Percentiles rank a stretch among this genome's conserved stretches.
These are phyloP conservation scores for Petrophora chlorosata DNA, from an alignment of 2,888 invertebrate species.

Conservation along the genomic window DNA sequence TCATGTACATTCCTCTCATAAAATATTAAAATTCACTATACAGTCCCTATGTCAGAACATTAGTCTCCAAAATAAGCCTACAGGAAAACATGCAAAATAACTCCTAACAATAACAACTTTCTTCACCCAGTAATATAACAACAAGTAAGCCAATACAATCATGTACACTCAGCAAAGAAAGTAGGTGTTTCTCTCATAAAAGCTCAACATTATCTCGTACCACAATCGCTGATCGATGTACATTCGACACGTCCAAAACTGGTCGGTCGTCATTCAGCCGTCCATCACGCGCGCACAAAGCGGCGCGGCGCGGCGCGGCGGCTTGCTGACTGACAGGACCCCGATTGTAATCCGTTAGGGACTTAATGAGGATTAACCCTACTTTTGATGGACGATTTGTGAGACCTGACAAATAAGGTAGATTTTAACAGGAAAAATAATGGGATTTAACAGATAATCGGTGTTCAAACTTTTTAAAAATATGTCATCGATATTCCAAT, in stretches of 20 bases:
- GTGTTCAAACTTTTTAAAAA: no score
- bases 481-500: no score
- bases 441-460: no score
- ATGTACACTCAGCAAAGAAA: no score
- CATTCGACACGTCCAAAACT: constrained; percentile 31
- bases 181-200: constrained; percentile 14
- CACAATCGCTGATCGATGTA: constrained; percentile 29
- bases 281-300: constrained; percentile 58
- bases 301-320: no score
- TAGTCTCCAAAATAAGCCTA: constrained; percentile 3
- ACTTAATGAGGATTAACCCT: constrained; percentile 46
- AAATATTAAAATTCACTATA: background rate
- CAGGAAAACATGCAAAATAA: constrained; percentile 18
- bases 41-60: background rate
- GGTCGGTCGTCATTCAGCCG: constrained; percentile 54
- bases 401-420: constrained; percentile 33
- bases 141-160: no score
- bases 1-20: background rate
- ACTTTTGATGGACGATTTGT: constrained; percentile 45
- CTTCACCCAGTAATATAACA: no score
- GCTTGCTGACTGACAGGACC: constrained; percentile 35
- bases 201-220: constrained; percentile 16
- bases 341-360: constrained; percentile 46
- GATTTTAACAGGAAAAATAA: background rate
- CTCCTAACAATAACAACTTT: constrained; percentile 19